A percentile compares a stretch with the other conserved stretches of the same genome.
phyloP scores from a whole-genome alignment of 2,113 vertebrate species.

The Syngnathus typhle region DNA sequence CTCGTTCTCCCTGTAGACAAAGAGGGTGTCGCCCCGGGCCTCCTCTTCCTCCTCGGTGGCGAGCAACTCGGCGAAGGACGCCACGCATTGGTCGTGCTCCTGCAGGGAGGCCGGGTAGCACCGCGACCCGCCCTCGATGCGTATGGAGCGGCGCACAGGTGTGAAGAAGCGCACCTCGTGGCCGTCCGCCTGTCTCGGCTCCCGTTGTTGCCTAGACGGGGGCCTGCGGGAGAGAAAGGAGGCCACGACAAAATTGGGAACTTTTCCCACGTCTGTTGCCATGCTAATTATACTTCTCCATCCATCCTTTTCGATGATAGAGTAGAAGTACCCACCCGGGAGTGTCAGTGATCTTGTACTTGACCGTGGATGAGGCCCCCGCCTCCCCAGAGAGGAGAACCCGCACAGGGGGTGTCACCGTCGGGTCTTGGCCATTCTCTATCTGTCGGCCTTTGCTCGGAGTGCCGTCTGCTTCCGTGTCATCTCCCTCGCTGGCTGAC shows the following conservation, averaged over 20 bases:
- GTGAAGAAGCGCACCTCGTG: conserved; percentile 73
- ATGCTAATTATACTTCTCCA: not conserved
- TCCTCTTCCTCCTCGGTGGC: conserved; percentile 29
- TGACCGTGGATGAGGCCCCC: conserved; percentile 63
- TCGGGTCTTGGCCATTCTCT: not conserved
- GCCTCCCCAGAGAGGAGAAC: conserved; percentile 55
- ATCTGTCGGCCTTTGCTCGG: not conserved
- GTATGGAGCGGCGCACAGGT: conserved; percentile 68
- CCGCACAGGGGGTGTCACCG: conserved; percentile 55
- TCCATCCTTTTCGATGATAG: no score
- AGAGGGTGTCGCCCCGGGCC: conserved; percentile 23
- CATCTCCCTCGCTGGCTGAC: not conserved
- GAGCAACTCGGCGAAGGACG: conserved; percentile 61
- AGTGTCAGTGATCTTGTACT: conserved; percentile 73
- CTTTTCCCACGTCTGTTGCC: not conserved
- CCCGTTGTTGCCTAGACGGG: conserved; percentile 40
- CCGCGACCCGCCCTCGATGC: conserved; percentile 58
- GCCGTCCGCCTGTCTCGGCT: conserved; percentile 46
- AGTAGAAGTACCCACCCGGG: conserved; percentile 48
- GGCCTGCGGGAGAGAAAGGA: conserved; percentile 32
- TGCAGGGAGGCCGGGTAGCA: conserved; percentile 57
- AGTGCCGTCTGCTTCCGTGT: not conserved
- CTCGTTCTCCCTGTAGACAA: conserved; percentile 72
- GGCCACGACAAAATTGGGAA: not conserved
- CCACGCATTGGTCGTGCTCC: conserved; percentile 72